These are phyloP conservation scores for Palloptera scutellata DNA, from an alignment of 2,888 invertebrate genomes.

Conservation along the genomic window DNA sequence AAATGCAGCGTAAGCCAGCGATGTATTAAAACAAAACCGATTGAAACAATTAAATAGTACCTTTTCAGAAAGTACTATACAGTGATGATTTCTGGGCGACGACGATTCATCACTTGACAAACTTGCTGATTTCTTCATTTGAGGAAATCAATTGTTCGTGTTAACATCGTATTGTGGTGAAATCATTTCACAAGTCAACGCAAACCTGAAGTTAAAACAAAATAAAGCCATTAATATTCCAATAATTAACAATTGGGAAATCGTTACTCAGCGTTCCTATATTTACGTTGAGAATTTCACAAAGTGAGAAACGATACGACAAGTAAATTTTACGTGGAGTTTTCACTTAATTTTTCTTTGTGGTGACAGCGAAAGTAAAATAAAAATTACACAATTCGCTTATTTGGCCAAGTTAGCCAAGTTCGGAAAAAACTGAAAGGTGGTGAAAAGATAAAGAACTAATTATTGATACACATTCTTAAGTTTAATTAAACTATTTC, in stretches of 20 bases:
- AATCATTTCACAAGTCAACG: conserved; percentile 36
- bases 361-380: conserved; percentile 16
- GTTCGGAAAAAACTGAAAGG: conserved; percentile 31
- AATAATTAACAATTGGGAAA: conserved; percentile 22
- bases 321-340: conserved; percentile 28
- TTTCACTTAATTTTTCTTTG: conserved; percentile 26
- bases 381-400: conserved; percentile 28
- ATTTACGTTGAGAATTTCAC: neutral
- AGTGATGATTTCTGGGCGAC: conserved; percentile 2
- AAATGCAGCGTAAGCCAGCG: no score
- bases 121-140: conserved; percentile 33
- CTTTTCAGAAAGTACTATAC: no score
- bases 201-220: conserved; percentile 22
- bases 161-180: conserved; percentile 34
- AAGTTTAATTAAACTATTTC: conserved; percentile 30
- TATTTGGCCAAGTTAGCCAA: neutral
- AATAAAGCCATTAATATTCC: neutral
- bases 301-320: conserved; percentile 24
- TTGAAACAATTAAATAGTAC: no score
- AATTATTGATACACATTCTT: conserved; percentile 32
- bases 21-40: no score
- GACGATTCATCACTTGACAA: neutral
- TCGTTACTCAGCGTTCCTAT: conserved; percentile 4
- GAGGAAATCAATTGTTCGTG: conserved; percentile 35
- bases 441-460: conserved; percentile 21